Conservation (phyloP, 2,888 invertebrate species). For the Sialis lutaria region DNA sequence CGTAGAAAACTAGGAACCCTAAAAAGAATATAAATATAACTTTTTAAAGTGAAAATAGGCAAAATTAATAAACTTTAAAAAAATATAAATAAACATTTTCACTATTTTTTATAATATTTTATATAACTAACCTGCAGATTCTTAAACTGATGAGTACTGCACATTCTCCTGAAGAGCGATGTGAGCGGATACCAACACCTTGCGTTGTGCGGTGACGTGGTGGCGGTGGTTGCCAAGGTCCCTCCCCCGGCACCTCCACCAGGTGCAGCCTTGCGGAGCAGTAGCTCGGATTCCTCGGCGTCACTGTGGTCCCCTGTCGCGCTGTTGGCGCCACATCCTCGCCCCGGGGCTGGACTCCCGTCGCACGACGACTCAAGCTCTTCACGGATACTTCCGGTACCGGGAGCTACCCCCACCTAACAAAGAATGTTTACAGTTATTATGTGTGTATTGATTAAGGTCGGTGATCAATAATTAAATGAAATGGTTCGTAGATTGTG, state of each 20-base stretch:
- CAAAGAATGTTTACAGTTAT: too few species aligned
- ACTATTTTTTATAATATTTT: not conserved
- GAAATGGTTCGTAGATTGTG: too few species aligned
- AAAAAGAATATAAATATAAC: too few species aligned
- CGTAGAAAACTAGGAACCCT: too few species aligned
- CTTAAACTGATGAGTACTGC: constrained; percentile 59
- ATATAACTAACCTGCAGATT: constrained; percentile 51
- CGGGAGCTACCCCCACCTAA: constrained; percentile 25
- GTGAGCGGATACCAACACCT: constrained; percentile 22
- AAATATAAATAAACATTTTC: not conserved
- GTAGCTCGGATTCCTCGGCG: constrained; percentile 14
- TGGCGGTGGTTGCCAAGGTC: not conserved
- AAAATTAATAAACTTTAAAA: not conserved
- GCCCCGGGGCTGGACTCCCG: constrained; percentile 15
- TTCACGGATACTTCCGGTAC: constrained; percentile 21
- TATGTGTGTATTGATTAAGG: too few species aligned
- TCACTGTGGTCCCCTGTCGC: constrained; percentile 1
- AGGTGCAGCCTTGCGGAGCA: constrained; percentile 6
- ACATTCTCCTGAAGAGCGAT: constrained; percentile 36
- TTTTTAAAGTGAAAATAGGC: too few species aligned
- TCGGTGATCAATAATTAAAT: too few species aligned
- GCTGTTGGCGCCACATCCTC: constrained; percentile 1
- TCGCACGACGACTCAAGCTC: constrained; percentile 25
- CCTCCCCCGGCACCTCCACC: constrained; percentile 4
- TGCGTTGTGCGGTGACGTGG: constrained; percentile 3